Percentiles rank a stretch among this genome's conserved stretches.
These are phyloP conservation scores for Propithecus coquereli DNA, from an alignment of 2,113 vertebrate genomes.

Conservation along the genomic window DNA sequence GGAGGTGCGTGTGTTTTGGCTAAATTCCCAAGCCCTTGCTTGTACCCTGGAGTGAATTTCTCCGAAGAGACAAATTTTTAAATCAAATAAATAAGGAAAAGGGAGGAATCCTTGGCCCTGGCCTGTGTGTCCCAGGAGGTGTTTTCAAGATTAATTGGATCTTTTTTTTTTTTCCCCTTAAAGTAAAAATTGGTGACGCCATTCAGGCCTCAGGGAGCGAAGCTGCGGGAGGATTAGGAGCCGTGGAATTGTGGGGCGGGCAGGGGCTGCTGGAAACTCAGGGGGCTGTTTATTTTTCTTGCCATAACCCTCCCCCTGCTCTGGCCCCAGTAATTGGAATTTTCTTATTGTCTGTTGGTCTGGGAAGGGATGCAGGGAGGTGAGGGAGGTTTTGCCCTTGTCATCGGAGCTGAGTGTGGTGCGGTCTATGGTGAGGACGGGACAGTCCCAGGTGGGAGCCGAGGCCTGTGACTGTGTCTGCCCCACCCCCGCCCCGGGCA, in stretches of 20 bases:
- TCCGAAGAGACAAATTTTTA: slow-evolving; percentile 37
- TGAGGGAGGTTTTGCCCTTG: not conserved
- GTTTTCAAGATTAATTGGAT: slow-evolving; percentile 72
- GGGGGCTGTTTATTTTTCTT: slow-evolving; percentile 27
- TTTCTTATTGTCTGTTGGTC: slow-evolving; percentile 11
- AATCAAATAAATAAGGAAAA: slow-evolving; percentile 66
- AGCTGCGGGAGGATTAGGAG: not conserved
- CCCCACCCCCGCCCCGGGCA: not conserved
- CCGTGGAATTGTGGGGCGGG: not conserved
- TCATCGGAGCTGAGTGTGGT: not conserved
- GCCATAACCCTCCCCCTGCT: not conserved
- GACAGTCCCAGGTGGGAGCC: not conserved
- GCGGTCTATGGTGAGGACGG: not conserved
- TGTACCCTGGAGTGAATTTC: slow-evolving; percentile 60
- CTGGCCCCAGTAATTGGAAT: not conserved
- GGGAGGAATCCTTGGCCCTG: slow-evolving; percentile 46
- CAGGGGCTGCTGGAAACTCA: not conserved
- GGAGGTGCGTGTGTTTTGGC: slow-evolving; percentile 71
- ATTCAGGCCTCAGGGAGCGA: slow-evolving; percentile 19
- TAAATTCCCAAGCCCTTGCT: slow-evolving; percentile 61
- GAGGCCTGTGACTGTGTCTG: not conserved
- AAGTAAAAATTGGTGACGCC: slow-evolving; percentile 44
- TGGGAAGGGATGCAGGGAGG: not conserved
- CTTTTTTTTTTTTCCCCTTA: not conserved
- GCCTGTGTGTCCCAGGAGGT: slow-evolving; percentile 53